Evolutionary conservation across 2,888 invertebrate species (phyloP).

Genomic region (Oligia fasciuncula): DNA sequence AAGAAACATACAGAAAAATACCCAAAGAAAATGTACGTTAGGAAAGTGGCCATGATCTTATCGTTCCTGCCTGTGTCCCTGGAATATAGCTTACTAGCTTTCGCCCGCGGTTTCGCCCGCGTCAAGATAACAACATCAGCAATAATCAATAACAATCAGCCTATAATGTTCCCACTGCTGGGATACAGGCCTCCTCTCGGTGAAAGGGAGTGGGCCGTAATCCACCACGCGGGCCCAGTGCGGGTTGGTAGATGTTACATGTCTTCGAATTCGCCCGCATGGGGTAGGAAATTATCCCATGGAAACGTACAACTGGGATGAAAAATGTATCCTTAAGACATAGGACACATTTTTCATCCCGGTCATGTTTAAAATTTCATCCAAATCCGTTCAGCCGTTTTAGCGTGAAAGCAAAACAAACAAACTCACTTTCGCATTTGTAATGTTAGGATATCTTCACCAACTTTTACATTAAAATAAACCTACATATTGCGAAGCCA

Average conservation of each 20-base stretch:
- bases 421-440: not conserved
- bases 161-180: too few species aligned
- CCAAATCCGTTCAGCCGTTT: not conserved
- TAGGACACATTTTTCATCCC: too few species aligned
- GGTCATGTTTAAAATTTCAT: not conserved
- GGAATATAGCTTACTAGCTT: not conserved
- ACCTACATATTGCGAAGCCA: conserved; percentile 1
- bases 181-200: too few species aligned
- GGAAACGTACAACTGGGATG: not conserved
- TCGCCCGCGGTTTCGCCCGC: not conserved
- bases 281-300: not conserved
- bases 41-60: not conserved
- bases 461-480: conserved; percentile 7
- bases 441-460: not conserved
- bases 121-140: too few species aligned
- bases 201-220: too few species aligned
- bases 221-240: too few species aligned
- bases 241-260: too few species aligned
- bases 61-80: not conserved
- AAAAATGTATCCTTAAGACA: not conserved
- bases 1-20: not conserved
- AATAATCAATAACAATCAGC: too few species aligned
- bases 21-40: not conserved
- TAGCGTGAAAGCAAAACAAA: not conserved
- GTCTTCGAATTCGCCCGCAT: not conserved